phyloP scores from a whole-genome alignment of 30 jellyfish, hydroid and myxozoan species.

The Euphysa ruthae region DNA sequence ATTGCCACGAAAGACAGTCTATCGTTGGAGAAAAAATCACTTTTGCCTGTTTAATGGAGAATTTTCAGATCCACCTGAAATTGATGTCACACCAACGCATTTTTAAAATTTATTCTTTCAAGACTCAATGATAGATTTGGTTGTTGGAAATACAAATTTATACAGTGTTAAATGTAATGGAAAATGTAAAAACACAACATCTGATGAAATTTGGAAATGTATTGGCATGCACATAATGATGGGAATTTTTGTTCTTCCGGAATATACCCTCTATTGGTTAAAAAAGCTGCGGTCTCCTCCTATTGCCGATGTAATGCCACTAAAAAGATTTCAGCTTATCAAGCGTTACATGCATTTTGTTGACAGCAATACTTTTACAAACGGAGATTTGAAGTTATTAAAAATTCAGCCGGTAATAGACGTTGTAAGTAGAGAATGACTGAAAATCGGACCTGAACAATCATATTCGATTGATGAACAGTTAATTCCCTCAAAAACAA shows the following conservation, averaged over 20 bases:
- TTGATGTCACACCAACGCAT: slow-evolving; percentile 19
- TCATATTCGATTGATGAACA: slow-evolving; percentile 55
- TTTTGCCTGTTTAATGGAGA: background rate
- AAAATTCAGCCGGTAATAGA: slow-evolving; percentile 42
- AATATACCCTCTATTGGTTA: slow-evolving; percentile 49
- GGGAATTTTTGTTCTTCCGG: slow-evolving; percentile 47
- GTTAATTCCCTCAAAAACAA: slow-evolving; percentile 30
- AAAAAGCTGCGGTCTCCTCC: slow-evolving; percentile 28
- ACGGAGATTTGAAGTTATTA: slow-evolving; percentile 6
- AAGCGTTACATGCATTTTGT: slow-evolving; percentile 31
- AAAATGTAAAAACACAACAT: slow-evolving; percentile 1
- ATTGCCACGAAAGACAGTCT: too few species aligned
- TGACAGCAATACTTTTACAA: slow-evolving; percentile 28
- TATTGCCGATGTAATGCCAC: slow-evolving; percentile 49
- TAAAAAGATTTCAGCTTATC: slow-evolving; percentile 29
- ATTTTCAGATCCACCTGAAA: slow-evolving; percentile 15
- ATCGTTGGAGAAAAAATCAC: background rate
- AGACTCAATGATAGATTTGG: slow-evolving; percentile 13
- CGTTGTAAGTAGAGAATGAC: slow-evolving; percentile 13
- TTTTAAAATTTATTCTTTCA: slow-evolving; percentile 27
- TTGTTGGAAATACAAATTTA: slow-evolving; percentile 30
- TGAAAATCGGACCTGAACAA: slow-evolving; percentile 42
- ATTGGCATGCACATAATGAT: slow-evolving; percentile 56
- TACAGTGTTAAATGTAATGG: slow-evolving; percentile 41
- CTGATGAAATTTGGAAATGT: slow-evolving; percentile 21